Evolutionary conservation across 2,113 vertebrate genomes (phyloP).

Genomic region (Engraulis encrasicolus): DNA sequence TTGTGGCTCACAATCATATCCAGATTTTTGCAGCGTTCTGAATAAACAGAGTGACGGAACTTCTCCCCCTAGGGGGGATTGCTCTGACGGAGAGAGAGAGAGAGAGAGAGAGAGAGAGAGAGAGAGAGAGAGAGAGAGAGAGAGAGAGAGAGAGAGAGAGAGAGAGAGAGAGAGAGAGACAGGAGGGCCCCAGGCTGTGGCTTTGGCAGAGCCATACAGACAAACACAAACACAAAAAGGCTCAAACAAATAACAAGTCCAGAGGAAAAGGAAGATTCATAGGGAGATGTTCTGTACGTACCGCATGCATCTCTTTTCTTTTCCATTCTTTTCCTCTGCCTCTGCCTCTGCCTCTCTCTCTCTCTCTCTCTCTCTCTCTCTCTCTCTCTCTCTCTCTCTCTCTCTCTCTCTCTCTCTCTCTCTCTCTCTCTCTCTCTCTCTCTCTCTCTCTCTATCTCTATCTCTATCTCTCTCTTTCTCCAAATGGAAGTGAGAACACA

Average conservation of each 20-base stretch:
- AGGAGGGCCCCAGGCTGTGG: neutral
- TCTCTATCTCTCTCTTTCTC: neutral
- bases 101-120: too few relatives aligned
- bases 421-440: neutral
- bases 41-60: slow-evolving; percentile 16
- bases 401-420: too few relatives aligned
- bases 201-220: neutral
- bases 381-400: neutral
- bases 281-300: neutral
- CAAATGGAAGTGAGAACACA: neutral
- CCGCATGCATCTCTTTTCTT: neutral
- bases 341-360: neutral
- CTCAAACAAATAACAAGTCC: neutral
- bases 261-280: neutral
- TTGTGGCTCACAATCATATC: neutral
- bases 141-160: too few relatives aligned
- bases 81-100: neutral
- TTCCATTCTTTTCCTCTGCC: neutral
- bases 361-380: neutral
- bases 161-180: too few relatives aligned
- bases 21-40: neutral
- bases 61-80: neutral
- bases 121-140: too few relatives aligned
- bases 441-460: neutral
- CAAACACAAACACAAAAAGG: neutral